phyloP scores from a whole-genome alignment of 2,888 invertebrate species.

The Emmelina monodactyla region DNA sequence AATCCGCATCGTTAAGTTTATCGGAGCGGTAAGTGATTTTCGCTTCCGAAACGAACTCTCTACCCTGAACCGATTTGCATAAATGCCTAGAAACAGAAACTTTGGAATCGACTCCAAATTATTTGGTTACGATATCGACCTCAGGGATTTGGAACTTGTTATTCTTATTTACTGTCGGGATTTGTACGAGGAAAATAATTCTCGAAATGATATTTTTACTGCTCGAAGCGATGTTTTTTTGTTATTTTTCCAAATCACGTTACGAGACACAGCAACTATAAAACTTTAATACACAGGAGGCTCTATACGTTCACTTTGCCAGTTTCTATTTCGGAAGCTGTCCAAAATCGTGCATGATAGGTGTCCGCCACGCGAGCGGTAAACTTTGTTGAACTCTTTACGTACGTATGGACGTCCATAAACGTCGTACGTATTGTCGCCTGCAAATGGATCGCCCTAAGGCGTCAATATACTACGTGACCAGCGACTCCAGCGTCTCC shows the following conservation, averaged over 20 bases:
- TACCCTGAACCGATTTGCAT: constrained; percentile 18
- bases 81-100: constrained; percentile 18
- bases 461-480: constrained; percentile 67
- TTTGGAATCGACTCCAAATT: constrained; percentile 15
- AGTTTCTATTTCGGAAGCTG: too few relatives aligned
- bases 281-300: too few relatives aligned
- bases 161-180: not conserved
- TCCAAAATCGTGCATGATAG: too few relatives aligned
- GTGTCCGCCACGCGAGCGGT: not conserved
- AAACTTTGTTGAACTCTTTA: not conserved
- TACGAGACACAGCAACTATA: too few relatives aligned
- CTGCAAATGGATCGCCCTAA: constrained; percentile 17
- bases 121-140: constrained; percentile 5
- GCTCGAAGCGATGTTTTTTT: too few relatives aligned
- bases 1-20: constrained; percentile 14
- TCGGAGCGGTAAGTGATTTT: constrained; percentile 20
- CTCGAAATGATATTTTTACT: too few relatives aligned
- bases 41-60: constrained; percentile 12
- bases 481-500: constrained; percentile 46
- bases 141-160: not conserved
- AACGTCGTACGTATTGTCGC: constrained; percentile 36
- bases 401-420: constrained; percentile 1
- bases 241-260: too few relatives aligned
- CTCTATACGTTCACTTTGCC: too few relatives aligned
- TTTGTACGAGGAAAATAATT: not conserved